Evolutionary conservation across 2,113 vertebrate species (phyloP).

Genomic region (Leucopternis melanops): DNA sequence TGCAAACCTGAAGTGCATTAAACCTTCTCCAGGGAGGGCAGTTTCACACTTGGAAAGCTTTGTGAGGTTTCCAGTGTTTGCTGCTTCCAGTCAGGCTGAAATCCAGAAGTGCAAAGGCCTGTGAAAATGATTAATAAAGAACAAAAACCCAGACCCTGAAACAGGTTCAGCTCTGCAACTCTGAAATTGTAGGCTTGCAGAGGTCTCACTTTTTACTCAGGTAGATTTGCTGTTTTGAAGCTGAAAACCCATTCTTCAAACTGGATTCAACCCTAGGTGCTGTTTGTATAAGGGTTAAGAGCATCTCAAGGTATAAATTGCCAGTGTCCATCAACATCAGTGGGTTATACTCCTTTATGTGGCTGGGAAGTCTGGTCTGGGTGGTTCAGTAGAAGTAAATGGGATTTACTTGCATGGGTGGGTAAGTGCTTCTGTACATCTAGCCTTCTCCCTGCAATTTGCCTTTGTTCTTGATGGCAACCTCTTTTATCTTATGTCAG

Average conservation of each 20-base stretch:
- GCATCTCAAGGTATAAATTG: background rate
- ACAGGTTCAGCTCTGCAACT: background rate
- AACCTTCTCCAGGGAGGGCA: background rate
- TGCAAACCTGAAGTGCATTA: background rate
- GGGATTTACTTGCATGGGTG: background rate
- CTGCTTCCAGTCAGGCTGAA: conserved; percentile 16
- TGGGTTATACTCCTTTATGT: background rate
- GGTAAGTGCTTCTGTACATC: background rate
- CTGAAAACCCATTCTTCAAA: background rate
- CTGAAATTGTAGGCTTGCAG: background rate
- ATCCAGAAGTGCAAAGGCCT: conserved; percentile 2
- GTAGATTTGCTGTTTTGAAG: background rate
- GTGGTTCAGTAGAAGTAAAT: background rate
- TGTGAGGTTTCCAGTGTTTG: background rate
- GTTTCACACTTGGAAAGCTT: background rate
- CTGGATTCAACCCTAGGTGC: background rate
- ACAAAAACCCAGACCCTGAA: background rate
- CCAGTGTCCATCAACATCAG: background rate
- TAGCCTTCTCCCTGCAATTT: background rate
- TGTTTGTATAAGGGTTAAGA: background rate
- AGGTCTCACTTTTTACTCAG: background rate
- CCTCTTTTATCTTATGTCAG: background rate
- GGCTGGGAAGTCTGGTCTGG: background rate
- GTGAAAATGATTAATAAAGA: background rate
- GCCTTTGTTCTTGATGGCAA: background rate